Base-by-base conservation (phyloP, 2,888 invertebrate genomes). In the Anoncus sp. region DNA sequence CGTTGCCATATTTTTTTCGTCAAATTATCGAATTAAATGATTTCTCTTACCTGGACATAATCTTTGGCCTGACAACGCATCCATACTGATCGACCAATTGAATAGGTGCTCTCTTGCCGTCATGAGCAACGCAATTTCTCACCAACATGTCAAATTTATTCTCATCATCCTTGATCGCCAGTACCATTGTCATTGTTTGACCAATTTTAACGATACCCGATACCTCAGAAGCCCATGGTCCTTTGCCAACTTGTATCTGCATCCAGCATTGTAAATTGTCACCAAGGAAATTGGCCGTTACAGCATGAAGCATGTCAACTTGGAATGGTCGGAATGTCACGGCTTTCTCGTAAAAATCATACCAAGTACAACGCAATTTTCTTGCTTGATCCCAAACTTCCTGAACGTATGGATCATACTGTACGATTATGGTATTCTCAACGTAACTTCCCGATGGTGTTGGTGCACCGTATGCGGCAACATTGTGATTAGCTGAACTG, bases 251-350 rank as follows among this genome's bases (percentile, higher is more conserved):
- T 92, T 98, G 98, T 86, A 98, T 98, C 92, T 98, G 98, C 98
- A 98, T 98, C 98, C 98, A 98, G 92, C 98, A 98, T 90, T 98
- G 98, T 85, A 98, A 92, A 92, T 98, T 98, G 92, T 98, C 98
- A 31, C 98, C 98, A 85, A 98, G 94, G 94, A 98, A 98, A 93
- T 98, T 98, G 60, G 98, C 98, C 0, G 98, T 97, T 55, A 98
- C 98, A 0, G 98, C 98, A 90, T 98, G 97, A 85, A 98, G 91
- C 97, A 98, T 98, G 90, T 98, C 98, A 43, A 98, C 98, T 93
- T 97, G 97, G 95, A 98, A 98, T 35, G 98, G 98, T 87, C 98
- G 93, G 93, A 98, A 98, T 47, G 98, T 97, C 72, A 98, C 98
- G 1, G 97, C 97, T 91, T 98, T 98, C 91, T 98, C 98, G 91